Evolutionary conservation across 2,797 vertebrate genomes (phyloP), one percentile per base, ranked within the genome.

Genomic region (Falco cherrug): DNA sequence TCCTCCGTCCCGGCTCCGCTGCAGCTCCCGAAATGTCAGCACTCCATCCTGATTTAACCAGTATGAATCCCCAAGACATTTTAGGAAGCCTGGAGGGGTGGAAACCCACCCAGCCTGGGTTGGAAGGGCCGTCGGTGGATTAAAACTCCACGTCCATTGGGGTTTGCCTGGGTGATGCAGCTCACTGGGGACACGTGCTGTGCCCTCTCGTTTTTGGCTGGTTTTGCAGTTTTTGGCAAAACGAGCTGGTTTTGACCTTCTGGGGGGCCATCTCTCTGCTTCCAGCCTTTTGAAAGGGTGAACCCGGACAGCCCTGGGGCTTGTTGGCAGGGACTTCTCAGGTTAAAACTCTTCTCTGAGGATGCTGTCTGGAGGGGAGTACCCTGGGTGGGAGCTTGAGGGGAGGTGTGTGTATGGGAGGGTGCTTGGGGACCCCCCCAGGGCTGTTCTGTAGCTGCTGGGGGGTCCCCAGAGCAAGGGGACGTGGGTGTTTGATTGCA

Each of bases 401-500:
- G 61, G 15, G 16, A 10, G 29, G 0, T 4, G 18, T 8, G 10
- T 11, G 37, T 16, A 3, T 51, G 0, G 2, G 9, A 7, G 71
- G 56, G 16, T 51, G 41, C 59, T 73, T 8, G 2, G 21, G 39
- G 29, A 35, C 2, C 8, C 35, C 11, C 14, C 17, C 4, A 2
- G 35, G 19, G 25, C 20, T 65, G 12, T 25, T 81, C 17, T 18
- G 48, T 54, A 69, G 10, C 11, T 9, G 39, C 24, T n/a, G 37
- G 76, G 59, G 26, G 13, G 25, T 59, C 26, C 61, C 33, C 0
- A 0, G 15, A 83, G 68, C 67, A 31, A 13, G 54, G 65, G n/a
- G 73, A 18, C 0, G 0, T 2, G 6, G 17, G 3, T 6, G 6
- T 25, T 24, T 0, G 4, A 24, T 64, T 37, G 19, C 37, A 15